These are phyloP conservation scores for Lathronympha strigana DNA, from an alignment of 2,888 invertebrate genomes.

Conservation along the genomic window DNA sequence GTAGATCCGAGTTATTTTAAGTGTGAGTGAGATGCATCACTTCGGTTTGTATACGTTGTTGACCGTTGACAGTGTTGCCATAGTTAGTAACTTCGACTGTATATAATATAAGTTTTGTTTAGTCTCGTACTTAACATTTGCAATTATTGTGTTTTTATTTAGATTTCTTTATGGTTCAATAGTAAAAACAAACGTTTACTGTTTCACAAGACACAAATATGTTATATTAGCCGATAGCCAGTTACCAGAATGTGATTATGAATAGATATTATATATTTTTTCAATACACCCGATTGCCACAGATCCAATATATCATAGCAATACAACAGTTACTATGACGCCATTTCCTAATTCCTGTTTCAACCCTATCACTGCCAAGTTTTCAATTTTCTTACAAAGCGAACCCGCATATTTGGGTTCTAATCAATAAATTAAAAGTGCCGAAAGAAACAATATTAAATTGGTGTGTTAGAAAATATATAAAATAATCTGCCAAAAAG, in stretches of 20 bases:
- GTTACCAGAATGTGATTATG: slow-evolving; percentile 78
- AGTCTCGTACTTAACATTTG: slow-evolving; percentile 66
- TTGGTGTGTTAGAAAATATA: not conserved
- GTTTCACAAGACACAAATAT: slow-evolving; percentile 64
- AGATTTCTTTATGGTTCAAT: slow-evolving; percentile 50
- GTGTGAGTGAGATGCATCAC: slow-evolving; percentile 50
- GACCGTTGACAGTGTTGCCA: slow-evolving; percentile 82
- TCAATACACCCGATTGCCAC: slow-evolving; percentile 62
- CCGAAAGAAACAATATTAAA: not conserved
- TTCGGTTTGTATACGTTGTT: slow-evolving; percentile 78
- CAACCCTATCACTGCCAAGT: not conserved
- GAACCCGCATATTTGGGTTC: slow-evolving; percentile 10
- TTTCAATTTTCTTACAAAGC: not conserved
- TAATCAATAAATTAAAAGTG: not conserved
- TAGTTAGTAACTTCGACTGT: slow-evolving; percentile 81
- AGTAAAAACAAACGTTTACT: slow-evolving; percentile 51
- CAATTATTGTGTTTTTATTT: slow-evolving; percentile 57
- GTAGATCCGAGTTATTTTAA: slow-evolving; percentile 13
- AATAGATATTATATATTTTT: slow-evolving; percentile 75
- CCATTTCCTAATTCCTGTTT: slow-evolving; percentile 14
- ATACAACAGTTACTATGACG: slow-evolving; percentile 30
- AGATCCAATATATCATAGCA: slow-evolving; percentile 46
- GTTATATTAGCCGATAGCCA: slow-evolving; percentile 66
- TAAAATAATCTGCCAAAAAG: not conserved
- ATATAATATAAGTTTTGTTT: slow-evolving; percentile 78